Evolutionary conservation across 2,113 vertebrate genomes (phyloP), one percentile per base, ranked within the genome.

Genomic region (Microcebus murinus): DNA sequence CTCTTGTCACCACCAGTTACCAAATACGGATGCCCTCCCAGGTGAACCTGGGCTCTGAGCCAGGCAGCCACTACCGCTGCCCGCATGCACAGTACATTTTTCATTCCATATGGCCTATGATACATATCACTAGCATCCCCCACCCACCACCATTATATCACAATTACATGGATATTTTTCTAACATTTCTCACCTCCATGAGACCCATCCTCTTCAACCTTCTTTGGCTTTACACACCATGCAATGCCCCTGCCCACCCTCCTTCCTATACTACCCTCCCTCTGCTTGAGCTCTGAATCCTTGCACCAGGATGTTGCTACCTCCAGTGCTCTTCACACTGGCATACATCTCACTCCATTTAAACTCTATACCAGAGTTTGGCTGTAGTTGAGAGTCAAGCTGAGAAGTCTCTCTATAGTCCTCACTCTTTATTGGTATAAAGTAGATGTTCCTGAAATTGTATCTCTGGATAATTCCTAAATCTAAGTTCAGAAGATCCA

Each of bases 241-340:
- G 52, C 4, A 8, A 10, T 17, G 0, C 0, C n/a, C n/a, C 21
- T 70, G 1, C 1, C 6, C 3, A 27, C 4, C 6, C 23, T 1
- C 6, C 63, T 55, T 10, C 27, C 27, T 25, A 20, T 1, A 45
- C 0, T 0, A 6, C 68, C 11, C 21, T 86, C 8, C 4, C 1
- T 27, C 29, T 27, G 2, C n/a, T 39, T 21, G 2, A 17, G 3
- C 3, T 61, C 45, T 27, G 39, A 93, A 1, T 79, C 27, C 8
- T 23, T 11, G 0, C 3, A 1, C 59, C 11, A 42, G 1, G 23
- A 25, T 42, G 13, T 8, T 31, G 2, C 8, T 55, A 4, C 4
- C 7, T 9, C 1, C 18, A 42, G 0, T 20, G 9, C 21, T 23
- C 27, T 50, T 50, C 17, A 12, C 3, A 23, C 27, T 36, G 34